phyloP scores from a whole-genome alignment of 1,140 invertebrate species.

The Drosophila jambulina region DNA sequence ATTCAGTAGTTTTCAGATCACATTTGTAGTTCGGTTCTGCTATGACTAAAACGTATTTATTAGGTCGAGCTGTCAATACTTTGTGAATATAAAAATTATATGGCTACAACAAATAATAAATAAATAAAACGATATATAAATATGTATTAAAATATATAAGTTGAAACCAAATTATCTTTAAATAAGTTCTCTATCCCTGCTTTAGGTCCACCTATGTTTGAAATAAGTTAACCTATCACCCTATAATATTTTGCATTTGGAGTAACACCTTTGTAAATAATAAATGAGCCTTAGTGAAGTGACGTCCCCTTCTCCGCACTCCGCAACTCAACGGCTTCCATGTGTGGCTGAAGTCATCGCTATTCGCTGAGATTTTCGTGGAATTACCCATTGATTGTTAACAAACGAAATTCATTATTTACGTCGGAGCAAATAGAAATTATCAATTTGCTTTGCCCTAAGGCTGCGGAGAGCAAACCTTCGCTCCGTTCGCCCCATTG shows the following conservation, averaged over 20 bases:
- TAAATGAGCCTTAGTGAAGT: not conserved
- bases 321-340: not conserved
- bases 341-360: constrained; percentile 23
- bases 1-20: no score
- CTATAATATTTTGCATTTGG: not conserved
- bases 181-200: not conserved
- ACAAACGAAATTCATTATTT: constrained; percentile 26
- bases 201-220: not conserved
- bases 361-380: constrained; percentile 20
- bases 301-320: not conserved
- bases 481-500: constrained; percentile 51
- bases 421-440: constrained; percentile 22
- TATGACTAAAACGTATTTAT: no score
- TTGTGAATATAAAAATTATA: no score
- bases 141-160: no score
- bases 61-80: no score
- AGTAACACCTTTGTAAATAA: not conserved
- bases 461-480: constrained; percentile 44
- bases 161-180: not conserved
- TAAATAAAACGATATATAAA: no score
- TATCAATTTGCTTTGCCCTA: constrained; percentile 24
- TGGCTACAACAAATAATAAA: no score
- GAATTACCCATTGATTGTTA: constrained; percentile 31
- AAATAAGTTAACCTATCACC: no score
- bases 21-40: no score